A percentile compares a stretch with the other conserved stretches of the same genome.
These are phyloP conservation scores for Cercopithecus neglectus DNA, from an alignment of 2,797 vertebrate genomes.

Conservation along the genomic window DNA sequence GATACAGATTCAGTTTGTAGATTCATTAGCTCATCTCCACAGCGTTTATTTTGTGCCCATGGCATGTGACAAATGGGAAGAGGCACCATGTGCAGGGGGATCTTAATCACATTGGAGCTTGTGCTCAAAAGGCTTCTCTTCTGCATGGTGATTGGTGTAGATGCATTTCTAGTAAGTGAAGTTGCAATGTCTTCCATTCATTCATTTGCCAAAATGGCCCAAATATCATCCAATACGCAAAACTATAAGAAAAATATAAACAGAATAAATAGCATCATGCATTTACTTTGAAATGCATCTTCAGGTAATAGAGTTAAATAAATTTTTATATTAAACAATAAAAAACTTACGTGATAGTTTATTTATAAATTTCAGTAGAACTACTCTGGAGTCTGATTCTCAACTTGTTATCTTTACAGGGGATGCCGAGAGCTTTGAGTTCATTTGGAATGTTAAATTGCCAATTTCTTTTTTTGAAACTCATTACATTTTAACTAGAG, in stretches of 20 bases:
- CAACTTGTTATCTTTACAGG: background rate
- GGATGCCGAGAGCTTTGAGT: background rate
- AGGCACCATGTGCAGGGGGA: background rate
- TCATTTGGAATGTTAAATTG: conserved; percentile 25
- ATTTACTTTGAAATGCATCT: background rate
- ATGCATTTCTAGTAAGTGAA: background rate
- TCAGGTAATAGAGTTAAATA: background rate
- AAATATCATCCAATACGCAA: too few relatives aligned
- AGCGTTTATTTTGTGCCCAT: too few relatives aligned
- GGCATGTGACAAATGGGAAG: background rate
- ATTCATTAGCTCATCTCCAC: background rate
- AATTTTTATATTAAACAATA: background rate
- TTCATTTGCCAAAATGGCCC: background rate
- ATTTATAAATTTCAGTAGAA: background rate
- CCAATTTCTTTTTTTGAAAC: background rate
- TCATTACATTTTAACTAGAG: conserved; percentile 50
- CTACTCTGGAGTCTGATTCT: background rate
- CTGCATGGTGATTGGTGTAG: rapidly evolving
- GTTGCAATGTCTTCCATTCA: too few relatives aligned
- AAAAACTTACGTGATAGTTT: background rate
- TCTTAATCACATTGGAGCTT: background rate
- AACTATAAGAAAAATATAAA: background rate
- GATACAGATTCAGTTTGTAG: background rate
- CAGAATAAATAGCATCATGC: background rate
- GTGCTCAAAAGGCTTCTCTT: background rate